Conservation (phyloP, 2,888 invertebrate genomes). For the Thera britannica region DNA sequence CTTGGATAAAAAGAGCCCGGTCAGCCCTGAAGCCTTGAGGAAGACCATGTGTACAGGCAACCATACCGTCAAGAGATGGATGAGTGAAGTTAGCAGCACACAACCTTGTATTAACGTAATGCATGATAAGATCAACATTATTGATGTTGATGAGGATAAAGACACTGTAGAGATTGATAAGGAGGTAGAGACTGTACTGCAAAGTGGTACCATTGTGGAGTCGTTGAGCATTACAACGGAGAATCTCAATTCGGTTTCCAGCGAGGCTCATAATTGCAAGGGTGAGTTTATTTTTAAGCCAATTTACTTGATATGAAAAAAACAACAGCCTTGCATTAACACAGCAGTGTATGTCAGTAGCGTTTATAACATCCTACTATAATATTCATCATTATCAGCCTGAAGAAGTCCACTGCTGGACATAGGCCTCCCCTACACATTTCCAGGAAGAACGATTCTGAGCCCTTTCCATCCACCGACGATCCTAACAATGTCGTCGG, state of each 20-base stretch:
- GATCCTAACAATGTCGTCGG: too few species aligned
- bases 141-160: slow-evolving; percentile 65
- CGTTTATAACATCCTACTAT: too few species aligned
- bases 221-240: slow-evolving; percentile 76
- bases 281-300: slow-evolving; percentile 50
- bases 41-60: slow-evolving; percentile 59
- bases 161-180: slow-evolving; percentile 77
- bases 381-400: too few species aligned
- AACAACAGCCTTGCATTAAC: too few species aligned
- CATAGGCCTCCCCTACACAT: too few species aligned
- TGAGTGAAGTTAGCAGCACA: slow-evolving; percentile 77
- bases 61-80: slow-evolving; percentile 67
- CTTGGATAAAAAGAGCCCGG: slow-evolving; percentile 63
- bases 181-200: slow-evolving; percentile 78
- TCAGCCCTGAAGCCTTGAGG: slow-evolving; percentile 55
- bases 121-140: slow-evolving; percentile 56
- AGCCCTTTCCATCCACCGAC: too few species aligned
- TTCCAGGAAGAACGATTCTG: too few species aligned
- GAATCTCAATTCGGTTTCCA: slow-evolving; percentile 71
- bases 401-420: too few species aligned
- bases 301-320: too few species aligned
- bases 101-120: slow-evolving; percentile 68
- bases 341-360: too few species aligned
- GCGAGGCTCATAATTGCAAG: slow-evolving; percentile 74
- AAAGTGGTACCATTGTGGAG: slow-evolving; percentile 79